Evolutionary conservation across 23 tunicate genomes (phyloP).

Genomic region (Ascidia mentula): DNA sequence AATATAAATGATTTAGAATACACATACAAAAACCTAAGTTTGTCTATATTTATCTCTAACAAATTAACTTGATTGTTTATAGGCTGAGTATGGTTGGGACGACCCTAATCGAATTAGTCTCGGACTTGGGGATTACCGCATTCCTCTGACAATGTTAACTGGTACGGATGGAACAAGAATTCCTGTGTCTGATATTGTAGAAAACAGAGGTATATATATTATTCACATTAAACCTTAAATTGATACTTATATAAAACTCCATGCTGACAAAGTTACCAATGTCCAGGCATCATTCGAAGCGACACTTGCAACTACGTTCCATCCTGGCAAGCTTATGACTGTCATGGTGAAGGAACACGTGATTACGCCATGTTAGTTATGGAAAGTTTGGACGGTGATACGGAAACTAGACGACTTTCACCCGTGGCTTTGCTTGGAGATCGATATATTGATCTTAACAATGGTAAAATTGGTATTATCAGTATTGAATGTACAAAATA

Average conservation of each 20-base stretch:
- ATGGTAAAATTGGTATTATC: conserved; percentile 44
- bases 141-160: conserved; percentile 77
- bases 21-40: no score
- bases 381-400: conserved; percentile 82
- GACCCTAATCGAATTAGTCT: conserved; percentile 14
- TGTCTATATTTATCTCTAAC: no score
- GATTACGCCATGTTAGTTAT: conserved; percentile 75
- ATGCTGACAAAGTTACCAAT: no score
- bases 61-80: not conserved
- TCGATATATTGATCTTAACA: conserved; percentile 62
- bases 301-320: conserved; percentile 30
- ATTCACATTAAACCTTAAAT: no score
- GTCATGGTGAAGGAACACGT: conserved; percentile 34
- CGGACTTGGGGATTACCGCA: conserved; percentile 96
- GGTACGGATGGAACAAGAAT: conserved; percentile 55
- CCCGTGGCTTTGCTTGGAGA: conserved; percentile 64
- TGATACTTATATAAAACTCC: no score
- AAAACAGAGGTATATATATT: conserved; percentile 52
- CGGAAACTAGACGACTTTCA: conserved; percentile 74
- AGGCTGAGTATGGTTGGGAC: conserved; percentile 96
- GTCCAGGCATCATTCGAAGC: conserved; percentile 57
- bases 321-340: conserved; percentile 78
- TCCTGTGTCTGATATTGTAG: conserved; percentile 43
- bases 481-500: no score
- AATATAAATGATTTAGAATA: no score